Conservation (phyloP, 1,140 invertebrate genomes). For the Magallana ariakensis region DNA sequence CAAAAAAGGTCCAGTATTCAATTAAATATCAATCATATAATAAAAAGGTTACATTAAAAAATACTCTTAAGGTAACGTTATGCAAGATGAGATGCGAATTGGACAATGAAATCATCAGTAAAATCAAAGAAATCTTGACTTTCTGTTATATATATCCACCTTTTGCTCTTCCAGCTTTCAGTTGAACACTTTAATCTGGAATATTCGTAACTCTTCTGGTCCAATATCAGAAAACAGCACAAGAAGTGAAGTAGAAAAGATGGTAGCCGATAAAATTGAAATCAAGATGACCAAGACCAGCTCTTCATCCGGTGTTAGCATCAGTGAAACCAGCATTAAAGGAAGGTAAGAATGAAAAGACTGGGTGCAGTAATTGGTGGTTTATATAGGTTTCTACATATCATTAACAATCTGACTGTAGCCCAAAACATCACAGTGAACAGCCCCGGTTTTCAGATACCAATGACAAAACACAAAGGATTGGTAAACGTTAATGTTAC, state of each 20-base stretch:
- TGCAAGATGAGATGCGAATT: no score
- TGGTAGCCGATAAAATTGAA: neutral
- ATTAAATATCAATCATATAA: no score
- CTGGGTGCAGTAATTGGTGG: neutral
- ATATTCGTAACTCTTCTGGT: neutral
- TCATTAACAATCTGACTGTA: no score
- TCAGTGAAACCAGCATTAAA: neutral
- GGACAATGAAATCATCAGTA: neutral
- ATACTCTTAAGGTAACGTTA: no score
- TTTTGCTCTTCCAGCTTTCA: neutral
- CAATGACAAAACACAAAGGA: no score
- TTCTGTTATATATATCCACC: neutral
- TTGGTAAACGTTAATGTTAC: no score
- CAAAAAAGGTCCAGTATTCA: no score
- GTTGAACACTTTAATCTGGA: neutral
- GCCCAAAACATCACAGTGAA: no score
- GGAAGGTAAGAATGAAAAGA: neutral
- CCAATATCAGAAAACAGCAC: neutral
- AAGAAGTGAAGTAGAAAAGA: conserved; percentile 8
- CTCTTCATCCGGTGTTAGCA: neutral
- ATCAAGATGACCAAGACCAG: neutral
- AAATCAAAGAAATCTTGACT: no score
- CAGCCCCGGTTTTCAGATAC: no score
- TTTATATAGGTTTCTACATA: no score
- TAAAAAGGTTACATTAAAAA: no score